phyloP scores from a whole-genome alignment of 2,797 vertebrate species.

The Galaxias olidus region DNA sequence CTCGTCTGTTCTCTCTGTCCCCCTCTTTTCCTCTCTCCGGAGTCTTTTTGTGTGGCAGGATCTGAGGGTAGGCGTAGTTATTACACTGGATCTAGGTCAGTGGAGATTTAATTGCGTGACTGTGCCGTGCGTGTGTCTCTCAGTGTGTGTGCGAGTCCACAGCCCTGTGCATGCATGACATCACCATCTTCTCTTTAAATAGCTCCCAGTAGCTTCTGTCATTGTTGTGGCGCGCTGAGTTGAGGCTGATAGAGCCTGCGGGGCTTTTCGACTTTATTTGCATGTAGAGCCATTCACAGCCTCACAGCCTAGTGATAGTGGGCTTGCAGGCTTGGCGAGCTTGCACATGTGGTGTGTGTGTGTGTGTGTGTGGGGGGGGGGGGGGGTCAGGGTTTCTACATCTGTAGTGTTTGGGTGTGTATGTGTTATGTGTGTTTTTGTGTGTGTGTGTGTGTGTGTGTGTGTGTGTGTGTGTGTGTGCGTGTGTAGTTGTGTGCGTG shows the following conservation, averaged over 20 bases:
- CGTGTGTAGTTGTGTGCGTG: slow-evolving; percentile 26
- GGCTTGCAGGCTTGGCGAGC: background rate
- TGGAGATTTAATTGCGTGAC: slow-evolving; percentile 26
- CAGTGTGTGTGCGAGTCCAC: slow-evolving; percentile 13
- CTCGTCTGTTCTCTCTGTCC: slow-evolving; percentile 7
- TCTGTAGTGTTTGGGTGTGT: slow-evolving; percentile 1
- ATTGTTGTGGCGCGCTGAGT: slow-evolving; percentile 41
- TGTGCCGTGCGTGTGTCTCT: slow-evolving; percentile 18
- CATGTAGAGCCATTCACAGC: background rate
- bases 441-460: background rate
- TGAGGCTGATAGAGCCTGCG: slow-evolving; percentile 29
- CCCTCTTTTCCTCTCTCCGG: slow-evolving; percentile 36
- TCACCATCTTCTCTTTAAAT: slow-evolving; percentile 63
- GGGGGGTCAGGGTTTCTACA: background rate
- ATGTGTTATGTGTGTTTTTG: background rate
- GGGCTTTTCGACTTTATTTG: slow-evolving; percentile 13
- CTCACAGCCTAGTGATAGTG: background rate
- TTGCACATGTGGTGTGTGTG: background rate
- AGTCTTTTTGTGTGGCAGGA: slow-evolving; percentile 54
- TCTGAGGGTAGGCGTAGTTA: slow-evolving; percentile 49
- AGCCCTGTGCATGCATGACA: slow-evolving; percentile 47
- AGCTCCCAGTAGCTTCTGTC: slow-evolving; percentile 59
- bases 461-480: slow-evolving; percentile 20
- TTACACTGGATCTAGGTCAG: slow-evolving; percentile 69
- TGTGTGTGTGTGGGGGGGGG: no score